These are phyloP conservation scores for Eolophus roseicapilla DNA, from an alignment of 2,113 vertebrate species.

Conservation along the genomic window DNA sequence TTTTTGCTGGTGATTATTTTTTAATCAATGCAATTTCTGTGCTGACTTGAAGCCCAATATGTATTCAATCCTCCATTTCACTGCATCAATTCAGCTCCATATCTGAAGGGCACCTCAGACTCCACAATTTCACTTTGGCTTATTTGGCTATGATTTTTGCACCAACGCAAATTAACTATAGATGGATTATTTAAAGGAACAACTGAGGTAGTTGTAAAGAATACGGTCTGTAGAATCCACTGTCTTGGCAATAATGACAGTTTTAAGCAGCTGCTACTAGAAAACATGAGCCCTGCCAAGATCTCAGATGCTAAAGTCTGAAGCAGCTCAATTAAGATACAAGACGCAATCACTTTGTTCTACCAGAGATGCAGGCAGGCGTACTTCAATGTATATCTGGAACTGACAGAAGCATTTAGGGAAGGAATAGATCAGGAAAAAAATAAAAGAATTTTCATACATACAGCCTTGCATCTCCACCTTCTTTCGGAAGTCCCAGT, in stretches of 20 bases:
- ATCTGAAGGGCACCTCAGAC: not conserved
- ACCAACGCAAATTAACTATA: not conserved
- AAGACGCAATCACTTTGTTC: not conserved
- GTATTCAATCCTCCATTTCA: not conserved
- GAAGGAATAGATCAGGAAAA: not conserved
- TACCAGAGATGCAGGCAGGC: not conserved
- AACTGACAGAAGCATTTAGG: not conserved
- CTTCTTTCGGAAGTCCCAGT: not conserved
- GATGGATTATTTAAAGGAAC: not conserved
- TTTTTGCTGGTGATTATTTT: not conserved
- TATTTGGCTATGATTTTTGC: not conserved
- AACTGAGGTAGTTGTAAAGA: not conserved
- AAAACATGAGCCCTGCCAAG: constrained; percentile 42
- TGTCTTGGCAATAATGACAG: not conserved
- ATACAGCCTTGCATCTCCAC: not conserved
- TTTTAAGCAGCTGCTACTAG: constrained; percentile 34
- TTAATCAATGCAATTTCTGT: not conserved
- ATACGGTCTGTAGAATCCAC: not conserved
- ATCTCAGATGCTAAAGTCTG: constrained; percentile 8
- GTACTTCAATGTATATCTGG: not conserved
- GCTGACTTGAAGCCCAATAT: not conserved
- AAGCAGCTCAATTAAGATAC: constrained; percentile 16
- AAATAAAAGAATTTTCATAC: not conserved
- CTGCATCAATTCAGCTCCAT: not conserved
- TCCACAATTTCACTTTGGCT: not conserved